Conservation (phyloP, 2,888 invertebrate species). For the Argynnis bischoffii region DNA sequence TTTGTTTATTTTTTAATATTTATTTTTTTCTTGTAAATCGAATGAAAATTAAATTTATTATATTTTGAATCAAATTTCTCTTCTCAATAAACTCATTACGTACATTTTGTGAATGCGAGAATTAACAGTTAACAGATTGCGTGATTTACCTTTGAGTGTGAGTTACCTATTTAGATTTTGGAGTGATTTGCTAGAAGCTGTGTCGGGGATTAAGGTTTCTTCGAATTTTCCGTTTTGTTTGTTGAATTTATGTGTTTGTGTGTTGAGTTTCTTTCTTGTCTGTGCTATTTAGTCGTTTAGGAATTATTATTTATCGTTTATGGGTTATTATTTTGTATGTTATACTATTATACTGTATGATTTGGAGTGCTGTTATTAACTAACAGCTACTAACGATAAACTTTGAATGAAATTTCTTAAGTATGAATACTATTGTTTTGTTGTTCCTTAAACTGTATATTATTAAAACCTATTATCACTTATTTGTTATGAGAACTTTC, state of each 20-base stretch:
- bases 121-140: slow-evolving; percentile 56
- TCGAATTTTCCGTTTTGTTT: slow-evolving; percentile 27
- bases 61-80: not conserved
- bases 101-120: slow-evolving; percentile 32
- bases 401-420: slow-evolving; percentile 67
- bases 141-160: slow-evolving; percentile 45
- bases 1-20: no score
- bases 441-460: not conserved
- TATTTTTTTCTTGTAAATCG: not conserved
- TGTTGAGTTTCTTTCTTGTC: slow-evolving; percentile 29
- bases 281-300: slow-evolving; percentile 26
- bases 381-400: slow-evolving; percentile 80
- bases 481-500: not conserved
- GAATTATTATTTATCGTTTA: slow-evolving; percentile 9
- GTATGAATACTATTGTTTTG: slow-evolving; percentile 4
- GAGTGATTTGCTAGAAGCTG: slow-evolving; percentile 21
- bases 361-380: slow-evolving; percentile 78
- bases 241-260: slow-evolving; percentile 30
- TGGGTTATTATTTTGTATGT: slow-evolving; percentile 21
- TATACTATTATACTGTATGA: slow-evolving; percentile 42
- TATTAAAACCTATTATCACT: not conserved
- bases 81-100: slow-evolving; percentile 44
- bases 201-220: slow-evolving; percentile 33
- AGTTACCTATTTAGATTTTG: slow-evolving; percentile 16
- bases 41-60: not conserved